Evolutionary conservation across 2,888 invertebrate genomes (phyloP).

Genomic region (Clepsis dumicolana): DNA sequence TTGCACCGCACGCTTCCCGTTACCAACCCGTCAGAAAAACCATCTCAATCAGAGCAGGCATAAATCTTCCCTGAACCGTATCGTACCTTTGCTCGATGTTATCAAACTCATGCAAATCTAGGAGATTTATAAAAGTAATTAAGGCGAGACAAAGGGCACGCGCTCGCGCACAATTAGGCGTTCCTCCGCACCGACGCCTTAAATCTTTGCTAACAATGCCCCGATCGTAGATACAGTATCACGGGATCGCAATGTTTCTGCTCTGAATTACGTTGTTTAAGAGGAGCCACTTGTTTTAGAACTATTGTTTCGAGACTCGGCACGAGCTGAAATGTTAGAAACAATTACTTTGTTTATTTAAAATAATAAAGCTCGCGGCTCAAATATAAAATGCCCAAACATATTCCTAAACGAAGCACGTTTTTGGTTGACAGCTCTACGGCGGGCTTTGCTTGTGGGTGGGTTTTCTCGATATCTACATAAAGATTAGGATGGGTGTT

Average conservation of each 20-base stretch:
- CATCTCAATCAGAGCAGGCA: slow-evolving; percentile 8
- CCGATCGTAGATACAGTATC: slow-evolving; percentile 75
- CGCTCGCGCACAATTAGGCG: slow-evolving; percentile 63
- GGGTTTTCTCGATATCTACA: too few species aligned
- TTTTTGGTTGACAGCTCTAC: too few species aligned
- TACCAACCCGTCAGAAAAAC: neutral
- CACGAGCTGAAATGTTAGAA: too few species aligned
- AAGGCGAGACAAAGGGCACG: slow-evolving; percentile 72
- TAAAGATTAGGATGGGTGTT: too few species aligned
- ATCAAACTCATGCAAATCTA: slow-evolving; percentile 71
- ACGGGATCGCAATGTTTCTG: slow-evolving; percentile 68
- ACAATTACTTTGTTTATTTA: too few species aligned
- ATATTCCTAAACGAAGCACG: too few species aligned
- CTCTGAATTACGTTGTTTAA: slow-evolving; percentile 75
- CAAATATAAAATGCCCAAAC: too few species aligned
- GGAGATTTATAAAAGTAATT: slow-evolving; percentile 76
- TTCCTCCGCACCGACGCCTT: slow-evolving; percentile 56
- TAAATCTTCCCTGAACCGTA: slow-evolving; percentile 41
- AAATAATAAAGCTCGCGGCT: too few species aligned
- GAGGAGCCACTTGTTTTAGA: slow-evolving; percentile 48
- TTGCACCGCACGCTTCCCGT: slow-evolving; percentile 4
- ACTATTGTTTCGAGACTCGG: slow-evolving; percentile 25
- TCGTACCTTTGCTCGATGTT: slow-evolving; percentile 68
- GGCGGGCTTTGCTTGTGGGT: too few species aligned
- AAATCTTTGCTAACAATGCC: slow-evolving; percentile 72